Base-by-base conservation (phyloP, 2,113 vertebrate genomes). In the Myotis brandtii region DNA sequence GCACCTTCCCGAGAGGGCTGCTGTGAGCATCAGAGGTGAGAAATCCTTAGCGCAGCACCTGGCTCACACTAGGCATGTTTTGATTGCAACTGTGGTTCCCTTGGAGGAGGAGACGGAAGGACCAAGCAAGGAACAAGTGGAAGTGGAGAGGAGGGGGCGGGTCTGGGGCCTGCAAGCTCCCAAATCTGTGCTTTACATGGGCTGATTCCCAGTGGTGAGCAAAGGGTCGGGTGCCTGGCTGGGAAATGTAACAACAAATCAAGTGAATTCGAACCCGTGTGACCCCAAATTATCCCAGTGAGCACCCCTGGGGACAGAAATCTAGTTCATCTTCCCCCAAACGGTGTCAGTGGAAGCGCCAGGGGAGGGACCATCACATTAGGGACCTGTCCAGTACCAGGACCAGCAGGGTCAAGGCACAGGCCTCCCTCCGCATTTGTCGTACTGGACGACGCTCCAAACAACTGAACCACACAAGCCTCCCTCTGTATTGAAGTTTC, bases 341-440 rank as follows among this genome's bases (percentile, higher is more conserved):
- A 23, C 0, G 3, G 12, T 20, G 34, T 48, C 9, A 59, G 59
- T 10, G n/a, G 30, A 43, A 32, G 52, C 14, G 0, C 11, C 20
- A 77, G 67, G 66, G 9, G 25, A 14, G 40, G 54, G 40, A 0
- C 32, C 0, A 3, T 16, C 67, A 40, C 52, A 6, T 6, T 0
- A 9, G 52, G 64, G 27, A 12, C 80, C 50, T 83, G 89, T 23
- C 21, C 32, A 5, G 40, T 23, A 17, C 83, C 12, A 8, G 34
- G 72, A 34, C 69, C 59, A 54, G 66, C 48, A 43, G 48, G 30
- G 20, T 20, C 34, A 32, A 20, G 27, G 70, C 59, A 21, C 30
- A 3, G 64, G n/a, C n/a, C 59, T 56, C 73, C 73, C 73, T 76
- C 43, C 1, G 2, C 23, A 10, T 21, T 25, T 64, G 56, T 59